A percentile compares a stretch with the other conserved stretches of the same genome.
Conservation (phyloP, 1,140 invertebrate species). For the Lucilia cuprina region DNA sequence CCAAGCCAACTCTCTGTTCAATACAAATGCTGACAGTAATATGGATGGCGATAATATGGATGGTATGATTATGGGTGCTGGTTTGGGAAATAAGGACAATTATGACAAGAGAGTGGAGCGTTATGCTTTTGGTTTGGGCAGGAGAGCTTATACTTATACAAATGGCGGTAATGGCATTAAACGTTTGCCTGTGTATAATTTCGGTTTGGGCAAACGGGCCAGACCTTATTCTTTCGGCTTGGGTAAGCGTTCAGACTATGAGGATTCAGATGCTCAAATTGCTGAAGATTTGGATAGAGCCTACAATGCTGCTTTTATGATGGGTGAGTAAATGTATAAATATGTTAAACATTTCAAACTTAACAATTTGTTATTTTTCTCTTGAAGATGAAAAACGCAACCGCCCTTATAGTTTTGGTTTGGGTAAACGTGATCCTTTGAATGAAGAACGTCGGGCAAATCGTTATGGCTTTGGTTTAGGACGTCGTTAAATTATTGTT, state of each 20-base stretch:
- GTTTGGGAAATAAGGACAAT: conserved; percentile 43
- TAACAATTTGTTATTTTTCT: conserved; percentile 5
- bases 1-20: background rate
- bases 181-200: conserved; percentile 60
- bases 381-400: conserved; percentile 42
- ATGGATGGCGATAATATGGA: conserved; percentile 42
- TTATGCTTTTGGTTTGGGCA: conserved; percentile 56
- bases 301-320: conserved; percentile 14
- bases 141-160: conserved; percentile 57
- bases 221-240: conserved; percentile 59
- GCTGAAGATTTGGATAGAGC: conserved; percentile 27
- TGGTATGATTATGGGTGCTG: conserved; percentile 39
- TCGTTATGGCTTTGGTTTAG: conserved; percentile 54
- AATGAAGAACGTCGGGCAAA: conserved; percentile 38
- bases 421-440: conserved; percentile 43
- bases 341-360: background rate
- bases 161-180: conserved; percentile 56
- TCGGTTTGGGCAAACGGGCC: conserved; percentile 59
- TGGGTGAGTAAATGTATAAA: background rate
- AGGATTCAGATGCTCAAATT: conserved; percentile 39
- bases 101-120: conserved; percentile 56
- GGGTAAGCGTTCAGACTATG: conserved; percentile 58
- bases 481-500: conserved; percentile 50
- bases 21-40: conserved; percentile 17
- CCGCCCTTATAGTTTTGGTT: conserved; percentile 44